Evolutionary conservation across 2,888 invertebrate genomes (phyloP).

Genomic region (Homarus gammarus): DNA sequence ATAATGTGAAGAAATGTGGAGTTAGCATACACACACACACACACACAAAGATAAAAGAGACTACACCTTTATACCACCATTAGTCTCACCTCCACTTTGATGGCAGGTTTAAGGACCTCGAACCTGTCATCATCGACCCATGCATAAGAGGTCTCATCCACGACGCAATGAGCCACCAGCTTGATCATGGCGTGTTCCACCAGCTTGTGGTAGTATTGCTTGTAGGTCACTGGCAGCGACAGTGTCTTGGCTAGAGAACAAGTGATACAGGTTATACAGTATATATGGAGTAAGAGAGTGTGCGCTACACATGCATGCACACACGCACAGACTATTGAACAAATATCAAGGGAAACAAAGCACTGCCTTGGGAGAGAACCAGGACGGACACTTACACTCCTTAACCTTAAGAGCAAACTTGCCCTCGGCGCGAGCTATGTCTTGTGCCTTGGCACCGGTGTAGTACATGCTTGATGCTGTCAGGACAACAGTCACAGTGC

Average conservation of each 20-base stretch:
- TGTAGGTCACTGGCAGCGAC: conserved; percentile 77
- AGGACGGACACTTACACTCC: conserved; percentile 82
- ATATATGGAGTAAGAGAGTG: neutral
- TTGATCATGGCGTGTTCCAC: conserved; percentile 79
- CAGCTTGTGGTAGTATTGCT: conserved; percentile 79
- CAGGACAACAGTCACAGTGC: conserved; percentile 85
- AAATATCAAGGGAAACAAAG: too few species aligned
- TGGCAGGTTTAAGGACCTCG: conserved; percentile 87
- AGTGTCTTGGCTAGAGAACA: conserved; percentile 77
- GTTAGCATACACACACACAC: too few species aligned
- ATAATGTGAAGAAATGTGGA: neutral
- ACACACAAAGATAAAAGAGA: too few species aligned
- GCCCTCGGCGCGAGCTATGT: conserved; percentile 86
- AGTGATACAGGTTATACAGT: neutral
- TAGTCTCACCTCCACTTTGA: conserved; percentile 84
- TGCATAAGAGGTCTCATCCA: conserved; percentile 88
- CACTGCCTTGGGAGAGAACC: neutral
- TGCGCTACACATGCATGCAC: too few species aligned
- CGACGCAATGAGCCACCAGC: conserved; percentile 83
- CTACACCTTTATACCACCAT: conserved; percentile 1
- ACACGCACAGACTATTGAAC: too few species aligned
- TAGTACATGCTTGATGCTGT: conserved; percentile 87
- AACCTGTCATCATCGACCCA: conserved; percentile 92
- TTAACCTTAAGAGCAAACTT: conserved; percentile 84
- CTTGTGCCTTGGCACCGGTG: conserved; percentile 86